Base-by-base conservation (phyloP, 2,888 invertebrate species). In the Patella caerulea region DNA sequence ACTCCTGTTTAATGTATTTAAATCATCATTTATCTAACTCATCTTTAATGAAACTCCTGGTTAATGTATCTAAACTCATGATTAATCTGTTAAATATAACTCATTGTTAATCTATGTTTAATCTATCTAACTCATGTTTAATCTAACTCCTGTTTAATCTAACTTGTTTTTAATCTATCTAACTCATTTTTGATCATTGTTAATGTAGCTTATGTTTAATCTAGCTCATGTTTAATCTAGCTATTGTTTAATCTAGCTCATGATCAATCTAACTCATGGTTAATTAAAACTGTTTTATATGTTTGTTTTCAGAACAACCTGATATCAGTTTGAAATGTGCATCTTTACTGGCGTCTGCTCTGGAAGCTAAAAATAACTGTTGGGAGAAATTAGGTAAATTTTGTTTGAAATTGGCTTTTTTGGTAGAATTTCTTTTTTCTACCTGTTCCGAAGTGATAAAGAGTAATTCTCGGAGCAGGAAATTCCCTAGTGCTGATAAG, bases 311-410 rank as follows among this genome's bases (percentile, higher is more conserved):
- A 87, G 88, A 86, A 45, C 80, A 84, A 71, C 83, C 85, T 52
- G 85, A 85, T 15, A 54, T 86, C 29, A 75, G 77, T 12, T 78
- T 88, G 9, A 85, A 87, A 0, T 87, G 87, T 79, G 81, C 83
- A 53, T 79, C 81, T 17, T 81, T 91, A 76, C 82, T 90, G 74
- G 81, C 79, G 24, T 87, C 86, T 76, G 85, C 88, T 82, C 76
- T 86, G 11, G 83, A 86, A 70, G 87, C 88, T 0, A 85, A 86
- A 77, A 88, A 89, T 80, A 74, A 76, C 24, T 88, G 88, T 82
- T 90, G 88, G 89, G 89, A 88, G 76, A 88, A 86, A 81, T 86
- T 88, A 82, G 88, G 89, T 89, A 78, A 74, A 80, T 59, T 71
- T 3, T 3, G 19, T 71, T 45, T 45, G 45, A 9, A 45, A 45